phyloP scores from a whole-genome alignment of 1,140 invertebrate genomes.

The Brachionus koreanus region DNA sequence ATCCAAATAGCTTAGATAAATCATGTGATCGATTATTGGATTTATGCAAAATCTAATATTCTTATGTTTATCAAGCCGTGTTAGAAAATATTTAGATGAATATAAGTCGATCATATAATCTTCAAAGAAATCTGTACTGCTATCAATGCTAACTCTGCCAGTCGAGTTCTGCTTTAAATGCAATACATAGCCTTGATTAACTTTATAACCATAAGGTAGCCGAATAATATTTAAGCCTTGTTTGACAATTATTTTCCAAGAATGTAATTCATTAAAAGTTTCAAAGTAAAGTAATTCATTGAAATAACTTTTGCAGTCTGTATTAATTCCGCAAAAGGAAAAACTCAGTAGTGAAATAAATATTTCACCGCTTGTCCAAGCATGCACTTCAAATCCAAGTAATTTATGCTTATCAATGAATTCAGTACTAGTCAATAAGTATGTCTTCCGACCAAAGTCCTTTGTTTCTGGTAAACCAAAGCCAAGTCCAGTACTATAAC shows the following conservation, averaged over 20 bases:
- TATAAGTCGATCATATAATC: neutral
- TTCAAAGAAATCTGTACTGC: neutral
- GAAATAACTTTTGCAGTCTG: neutral
- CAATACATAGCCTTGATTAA: neutral
- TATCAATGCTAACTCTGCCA: neutral
- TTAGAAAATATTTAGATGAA: neutral
- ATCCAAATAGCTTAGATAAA: neutral
- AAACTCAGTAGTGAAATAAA: neutral
- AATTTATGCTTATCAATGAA: neutral
- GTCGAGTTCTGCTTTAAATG: neutral
- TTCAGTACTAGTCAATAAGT: neutral
- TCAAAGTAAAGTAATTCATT: neutral
- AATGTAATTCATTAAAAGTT: neutral
- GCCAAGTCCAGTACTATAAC: neutral
- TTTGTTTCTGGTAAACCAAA: neutral
- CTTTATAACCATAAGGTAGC: neutral
- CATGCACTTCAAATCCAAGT: conserved; percentile 6
- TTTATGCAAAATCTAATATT: neutral
- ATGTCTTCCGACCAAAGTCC: neutral
- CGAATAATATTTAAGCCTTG: neutral
- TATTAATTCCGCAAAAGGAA: neutral
- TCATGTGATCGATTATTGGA: neutral
- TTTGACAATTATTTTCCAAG: neutral
- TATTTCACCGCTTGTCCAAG: neutral
- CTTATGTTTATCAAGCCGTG: neutral